These are phyloP conservation scores for Diachasmimorpha longicaudata DNA, from an alignment of 1,140 invertebrate species.

Conservation along the genomic window DNA sequence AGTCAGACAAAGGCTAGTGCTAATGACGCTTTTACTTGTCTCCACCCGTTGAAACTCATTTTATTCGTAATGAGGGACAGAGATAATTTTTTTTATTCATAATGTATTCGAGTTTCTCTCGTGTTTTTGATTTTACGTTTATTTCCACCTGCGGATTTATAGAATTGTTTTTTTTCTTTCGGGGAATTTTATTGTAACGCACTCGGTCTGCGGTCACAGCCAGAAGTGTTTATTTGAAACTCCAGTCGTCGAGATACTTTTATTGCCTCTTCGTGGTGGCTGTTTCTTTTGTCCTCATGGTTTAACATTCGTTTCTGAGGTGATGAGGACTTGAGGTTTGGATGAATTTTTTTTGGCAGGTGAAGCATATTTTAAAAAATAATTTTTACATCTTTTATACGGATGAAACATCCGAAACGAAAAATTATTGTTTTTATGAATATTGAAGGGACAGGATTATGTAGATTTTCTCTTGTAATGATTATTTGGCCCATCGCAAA, in stretches of 20 bases:
- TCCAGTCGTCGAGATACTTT: not conserved
- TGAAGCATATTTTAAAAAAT: not conserved
- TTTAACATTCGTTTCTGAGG: not conserved
- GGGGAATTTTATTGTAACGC: not conserved
- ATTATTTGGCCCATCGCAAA: too few species aligned
- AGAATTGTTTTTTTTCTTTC: not conserved
- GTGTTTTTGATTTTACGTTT: not conserved
- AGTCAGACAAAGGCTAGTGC: not conserved
- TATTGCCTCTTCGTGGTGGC: not conserved
- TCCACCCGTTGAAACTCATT: not conserved
- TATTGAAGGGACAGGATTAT: too few species aligned
- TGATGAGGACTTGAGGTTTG: not conserved
- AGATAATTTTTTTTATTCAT: not conserved
- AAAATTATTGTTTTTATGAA: too few species aligned
- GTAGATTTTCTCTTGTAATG: too few species aligned
- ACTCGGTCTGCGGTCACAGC: not conserved
- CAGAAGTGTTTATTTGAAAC: not conserved
- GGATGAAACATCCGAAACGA: too few species aligned
- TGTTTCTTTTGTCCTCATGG: not conserved
- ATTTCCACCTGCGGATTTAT: not conserved
- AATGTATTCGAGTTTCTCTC: not conserved
- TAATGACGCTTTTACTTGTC: not conserved
- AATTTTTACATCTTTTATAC: too few species aligned
- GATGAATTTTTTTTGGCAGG: not conserved
- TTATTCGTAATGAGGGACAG: not conserved